Base-by-base conservation (phyloP, 2,113 vertebrate species). In the Sprattus sprattus region DNA sequence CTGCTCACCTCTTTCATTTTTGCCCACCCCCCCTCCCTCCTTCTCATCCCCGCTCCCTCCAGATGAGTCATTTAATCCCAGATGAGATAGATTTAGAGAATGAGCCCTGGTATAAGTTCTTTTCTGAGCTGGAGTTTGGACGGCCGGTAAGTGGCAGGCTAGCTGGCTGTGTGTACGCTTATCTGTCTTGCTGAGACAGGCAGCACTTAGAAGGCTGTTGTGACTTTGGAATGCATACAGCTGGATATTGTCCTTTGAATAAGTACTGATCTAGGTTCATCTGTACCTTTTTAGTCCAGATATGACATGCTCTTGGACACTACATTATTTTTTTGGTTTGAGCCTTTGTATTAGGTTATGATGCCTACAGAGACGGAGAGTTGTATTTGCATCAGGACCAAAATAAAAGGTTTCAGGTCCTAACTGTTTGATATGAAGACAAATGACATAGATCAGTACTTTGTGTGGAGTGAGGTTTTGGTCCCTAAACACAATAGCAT, bases 31-130 rank as follows among this genome's bases (percentile, higher is more conserved):
- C 11, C n/a, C 46, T 50, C 60, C 15, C 47, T 32, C 54, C n/a
- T 22, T 83, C 75, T 45, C 39, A 28, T 39, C 64, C 83, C 28
- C 54, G 20, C 89, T 92, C 93, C 92, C 91, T 94, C 95, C 94
- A 97, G 97, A 95, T 91, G 91, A 95, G 91, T 94, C 89, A 95
- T 91, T 93, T 95, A 95, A 94, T 91, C 89, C 95, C 95, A 93
- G 96, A 96, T 95, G 97, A 96, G 92, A 95, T 97, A 96, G 96
- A 96, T 95, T 97, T 97, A 97, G 96, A 97, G 95, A 97, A 97
- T 88, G 97, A 97, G 88, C 96, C 97, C 90, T 97, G 97, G 97
- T 97, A 96, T 96, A 97, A 96, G 94, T 97, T 97, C 96, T 97
- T 97, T 97, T 96, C 97, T 95, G 96, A 97, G 90, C 94, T 97